Evolutionary conservation across 2,888 invertebrate species (phyloP), one percentile per base, ranked within the genome.

Genomic region (Ethmia dodecea): DNA sequence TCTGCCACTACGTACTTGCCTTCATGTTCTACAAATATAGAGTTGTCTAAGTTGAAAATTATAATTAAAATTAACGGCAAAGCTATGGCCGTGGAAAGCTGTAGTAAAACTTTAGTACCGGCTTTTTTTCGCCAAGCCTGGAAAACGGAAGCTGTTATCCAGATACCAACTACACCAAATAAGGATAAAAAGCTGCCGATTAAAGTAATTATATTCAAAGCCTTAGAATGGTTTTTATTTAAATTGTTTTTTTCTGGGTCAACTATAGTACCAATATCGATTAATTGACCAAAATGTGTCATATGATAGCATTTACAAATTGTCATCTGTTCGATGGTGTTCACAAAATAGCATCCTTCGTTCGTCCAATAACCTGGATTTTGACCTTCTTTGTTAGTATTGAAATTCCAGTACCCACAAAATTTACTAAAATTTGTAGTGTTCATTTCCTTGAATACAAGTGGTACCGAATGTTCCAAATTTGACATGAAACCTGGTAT

Each of bases 21-120:
- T 26, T 71, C 43, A n/a, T 54, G 37, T 40, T 62, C 45, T 30
- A 13, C 3, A 46, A 79, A 71, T 24, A 79, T 60, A 15, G 52
- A 51, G 39, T 53, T 52, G 43, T 75, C 72, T 41, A 80, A 59
- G 57, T 74, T 79, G 43, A 78, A 79, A 29, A 75, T 39, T 27
- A 78, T 45, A 41, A 86, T 76, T 38, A 83, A 60, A 24, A 89
- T 48, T 57, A 91, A 79, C 39, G 90, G 89, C 20, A 90, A 63
- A 1, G 89, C 86, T 28, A 92, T 81, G 0, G 92, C 88, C 1
- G 88, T 66, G 13, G 91, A 89, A 30, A 92, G 67, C 55, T 92
- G 89, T 16, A 92, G 71, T 14, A 93, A 68, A 5, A 92, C 86
- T 67, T 91, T 90, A 24, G 91, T 90, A 0, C 91, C 89, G 1